Evolutionary conservation across 1,140 invertebrate genomes (phyloP).

Genomic region (Berghia stephanieae): DNA sequence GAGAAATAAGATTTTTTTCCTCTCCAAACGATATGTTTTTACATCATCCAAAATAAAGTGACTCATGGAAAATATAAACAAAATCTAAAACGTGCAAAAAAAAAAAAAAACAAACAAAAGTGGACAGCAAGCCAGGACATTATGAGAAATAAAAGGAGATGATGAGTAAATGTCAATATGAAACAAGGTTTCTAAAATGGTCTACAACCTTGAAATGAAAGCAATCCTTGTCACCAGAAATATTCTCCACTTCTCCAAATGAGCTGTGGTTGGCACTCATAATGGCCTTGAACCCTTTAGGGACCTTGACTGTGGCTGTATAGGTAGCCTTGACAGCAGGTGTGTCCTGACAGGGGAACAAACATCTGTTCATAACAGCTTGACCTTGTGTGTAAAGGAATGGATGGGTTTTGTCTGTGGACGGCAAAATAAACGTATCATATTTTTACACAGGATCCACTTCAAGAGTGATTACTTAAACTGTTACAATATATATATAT

Average conservation of each 20-base stretch:
- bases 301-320: constrained; percentile 75
- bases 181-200: no score
- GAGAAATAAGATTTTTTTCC: no score
- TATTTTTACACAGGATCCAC: not conserved
- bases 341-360: constrained; percentile 90
- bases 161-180: no score
- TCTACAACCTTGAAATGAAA: constrained; percentile 78
- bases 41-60: no score
- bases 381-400: constrained; percentile 91
- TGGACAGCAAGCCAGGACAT: no score
- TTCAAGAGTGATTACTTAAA: not conserved
- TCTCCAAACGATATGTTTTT: no score
- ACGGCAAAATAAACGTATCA: constrained; percentile 7
- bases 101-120: no score
- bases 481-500: no score
- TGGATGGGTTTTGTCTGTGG: constrained; percentile 80
- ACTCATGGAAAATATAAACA: no score
- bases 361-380: constrained; percentile 77
- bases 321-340: constrained; percentile 89
- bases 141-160: no score
- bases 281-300: constrained; percentile 75
- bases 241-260: constrained; percentile 35
- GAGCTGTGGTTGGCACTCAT: constrained; percentile 80
- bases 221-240: constrained; percentile 75
- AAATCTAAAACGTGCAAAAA: no score